phyloP scores from a whole-genome alignment of 2,797 vertebrate species.

The Cirrhinus molitorella region DNA sequence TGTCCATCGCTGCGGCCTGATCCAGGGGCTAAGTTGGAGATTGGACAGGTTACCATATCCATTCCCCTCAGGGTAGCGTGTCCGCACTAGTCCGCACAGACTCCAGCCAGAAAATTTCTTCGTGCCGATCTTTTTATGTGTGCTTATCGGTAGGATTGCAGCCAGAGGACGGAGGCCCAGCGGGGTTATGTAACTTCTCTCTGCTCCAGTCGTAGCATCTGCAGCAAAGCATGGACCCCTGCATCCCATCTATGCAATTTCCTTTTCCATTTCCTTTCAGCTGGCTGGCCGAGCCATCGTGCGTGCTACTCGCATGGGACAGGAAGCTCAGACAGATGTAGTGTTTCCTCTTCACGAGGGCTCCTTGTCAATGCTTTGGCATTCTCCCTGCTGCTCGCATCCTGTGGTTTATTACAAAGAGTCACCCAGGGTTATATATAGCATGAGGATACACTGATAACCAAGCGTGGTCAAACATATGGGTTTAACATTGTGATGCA shows the following conservation, averaged over 20 bases:
- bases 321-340: constrained; percentile 55
- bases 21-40: constrained; percentile 48
- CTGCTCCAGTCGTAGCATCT: constrained; percentile 42
- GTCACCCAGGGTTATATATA: constrained; percentile 46
- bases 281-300: constrained; percentile 10
- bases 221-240: constrained; percentile 31
- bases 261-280: constrained; percentile 59
- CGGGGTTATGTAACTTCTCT: constrained; percentile 45
- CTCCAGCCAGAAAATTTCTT: constrained; percentile 47
- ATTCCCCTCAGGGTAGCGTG: constrained; percentile 41
- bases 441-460: constrained; percentile 1
- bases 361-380: constrained; percentile 25
- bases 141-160: constrained; percentile 46
- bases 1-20: constrained; percentile 46
- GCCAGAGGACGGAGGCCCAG: constrained; percentile 41
- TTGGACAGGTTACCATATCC: constrained; percentile 46
- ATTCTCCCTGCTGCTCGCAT: constrained; percentile 36
- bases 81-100: constrained; percentile 29
- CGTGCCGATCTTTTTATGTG: constrained; percentile 19
- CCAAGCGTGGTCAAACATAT: neutral
- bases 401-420: constrained; percentile 51
- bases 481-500: neutral
- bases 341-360: constrained; percentile 54
- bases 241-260: constrained; percentile 57
- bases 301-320: constrained; percentile 27